Conservation (phyloP, 2,888 invertebrate species). For the Erebia epiphron region DNA sequence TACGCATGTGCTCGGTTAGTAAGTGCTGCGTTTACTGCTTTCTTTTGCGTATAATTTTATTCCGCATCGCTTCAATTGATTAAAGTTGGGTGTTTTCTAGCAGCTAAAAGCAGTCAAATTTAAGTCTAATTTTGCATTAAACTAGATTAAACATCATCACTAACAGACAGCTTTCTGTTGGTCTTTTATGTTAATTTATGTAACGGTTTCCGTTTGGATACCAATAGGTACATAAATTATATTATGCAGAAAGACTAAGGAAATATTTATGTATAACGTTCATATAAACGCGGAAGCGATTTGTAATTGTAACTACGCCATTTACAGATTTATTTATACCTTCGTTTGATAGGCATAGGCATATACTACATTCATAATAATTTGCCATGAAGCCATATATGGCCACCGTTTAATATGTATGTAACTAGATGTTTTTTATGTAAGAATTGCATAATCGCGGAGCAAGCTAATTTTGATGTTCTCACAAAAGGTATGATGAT, state of each 20-base stretch:
- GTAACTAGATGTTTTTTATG: neutral
- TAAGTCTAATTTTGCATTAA: neutral
- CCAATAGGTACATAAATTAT: neutral
- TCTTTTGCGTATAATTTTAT: neutral
- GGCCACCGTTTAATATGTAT: neutral
- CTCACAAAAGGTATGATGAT: neutral
- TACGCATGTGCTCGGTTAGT: neutral
- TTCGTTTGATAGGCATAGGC: too few relatives aligned
- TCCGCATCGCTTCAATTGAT: neutral
- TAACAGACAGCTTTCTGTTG: neutral
- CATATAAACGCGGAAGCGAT: neutral
- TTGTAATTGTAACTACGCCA: neutral
- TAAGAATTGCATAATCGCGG: neutral
- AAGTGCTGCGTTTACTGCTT: neutral
- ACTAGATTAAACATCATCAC: neutral
- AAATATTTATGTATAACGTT: constrained; percentile 4
- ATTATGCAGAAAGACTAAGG: constrained; percentile 1
- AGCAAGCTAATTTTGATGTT: neutral
- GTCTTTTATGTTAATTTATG: too few relatives aligned
- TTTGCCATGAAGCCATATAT: neutral
- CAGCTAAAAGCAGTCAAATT: too few relatives aligned
- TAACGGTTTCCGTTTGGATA: neutral
- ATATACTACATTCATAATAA: neutral
- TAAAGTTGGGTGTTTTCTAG: neutral
- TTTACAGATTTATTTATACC: neutral